Evolutionary conservation across 2,113 vertebrate genomes (phyloP).

Genomic region (Amazona guildingii): DNA sequence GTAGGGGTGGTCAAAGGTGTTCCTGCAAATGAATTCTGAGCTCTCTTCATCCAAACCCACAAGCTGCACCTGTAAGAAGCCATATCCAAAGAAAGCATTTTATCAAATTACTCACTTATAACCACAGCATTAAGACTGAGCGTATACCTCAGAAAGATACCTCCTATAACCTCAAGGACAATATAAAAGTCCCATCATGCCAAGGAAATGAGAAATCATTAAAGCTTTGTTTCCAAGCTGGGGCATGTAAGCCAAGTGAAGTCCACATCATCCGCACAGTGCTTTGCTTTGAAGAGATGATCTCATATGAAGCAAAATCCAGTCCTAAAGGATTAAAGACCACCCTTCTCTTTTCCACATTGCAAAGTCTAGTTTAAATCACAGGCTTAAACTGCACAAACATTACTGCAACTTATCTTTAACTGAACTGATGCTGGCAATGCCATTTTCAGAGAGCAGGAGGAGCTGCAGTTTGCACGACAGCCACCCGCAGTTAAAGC

Average conservation of each 20-base stretch:
- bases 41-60: slow-evolving; percentile 98
- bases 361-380: neutral
- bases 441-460: neutral
- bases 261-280: neutral
- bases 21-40: slow-evolving; percentile 95
- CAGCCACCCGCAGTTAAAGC: neutral
- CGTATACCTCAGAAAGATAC: neutral
- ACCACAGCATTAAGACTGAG: neutral
- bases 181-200: neutral
- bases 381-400: neutral
- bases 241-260: neutral
- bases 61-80: slow-evolving; percentile 87
- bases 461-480: neutral
- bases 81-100: neutral
- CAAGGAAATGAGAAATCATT: neutral
- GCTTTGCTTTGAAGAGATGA: neutral
- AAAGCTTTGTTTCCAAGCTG: neutral
- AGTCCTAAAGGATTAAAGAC: slow-evolving; percentile 4
- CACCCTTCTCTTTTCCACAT: neutral
- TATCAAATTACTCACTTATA: neutral
- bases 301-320: neutral
- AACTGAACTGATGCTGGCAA: neutral
- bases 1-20: slow-evolving; percentile 97
- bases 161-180: neutral
- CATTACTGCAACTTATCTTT: neutral